phyloP scores from a whole-genome alignment of 2,113 vertebrate species.

The Myotis davidii region DNA sequence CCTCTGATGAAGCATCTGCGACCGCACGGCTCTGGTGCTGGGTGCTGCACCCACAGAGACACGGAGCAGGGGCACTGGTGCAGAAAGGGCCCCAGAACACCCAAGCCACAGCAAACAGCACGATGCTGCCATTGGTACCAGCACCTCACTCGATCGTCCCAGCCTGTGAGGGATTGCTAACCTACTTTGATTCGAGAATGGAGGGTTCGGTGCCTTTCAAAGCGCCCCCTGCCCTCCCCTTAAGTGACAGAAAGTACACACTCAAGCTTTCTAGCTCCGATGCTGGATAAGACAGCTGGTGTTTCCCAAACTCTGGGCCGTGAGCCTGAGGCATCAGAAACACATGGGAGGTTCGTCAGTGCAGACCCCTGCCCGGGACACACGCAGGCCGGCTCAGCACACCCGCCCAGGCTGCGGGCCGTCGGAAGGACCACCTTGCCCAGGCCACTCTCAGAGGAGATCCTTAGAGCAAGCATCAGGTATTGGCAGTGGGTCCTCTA shows the following conservation, averaged over 20 bases:
- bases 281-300: not conserved
- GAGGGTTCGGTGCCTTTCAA: not conserved
- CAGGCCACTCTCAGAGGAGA: not conserved
- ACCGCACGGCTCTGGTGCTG: not conserved
- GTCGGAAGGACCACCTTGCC: not conserved
- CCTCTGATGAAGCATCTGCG: slow-evolving; percentile 72
- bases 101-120: not conserved
- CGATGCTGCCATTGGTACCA: not conserved
- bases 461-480: not conserved
- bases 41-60: not conserved
- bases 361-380: not conserved
- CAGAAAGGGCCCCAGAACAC: not conserved
- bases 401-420: no score
- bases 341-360: not conserved
- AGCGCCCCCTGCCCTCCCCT: not conserved
- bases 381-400: no score
- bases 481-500: not conserved
- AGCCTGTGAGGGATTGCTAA: not conserved
- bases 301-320: not conserved
- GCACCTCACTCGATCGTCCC: not conserved
- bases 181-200: not conserved
- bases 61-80: not conserved
- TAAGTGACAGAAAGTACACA: not conserved
- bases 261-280: not conserved
- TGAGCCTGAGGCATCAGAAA: not conserved